Conservation (phyloP, 2,888 invertebrate species). For the Lucinisca nassula region DNA sequence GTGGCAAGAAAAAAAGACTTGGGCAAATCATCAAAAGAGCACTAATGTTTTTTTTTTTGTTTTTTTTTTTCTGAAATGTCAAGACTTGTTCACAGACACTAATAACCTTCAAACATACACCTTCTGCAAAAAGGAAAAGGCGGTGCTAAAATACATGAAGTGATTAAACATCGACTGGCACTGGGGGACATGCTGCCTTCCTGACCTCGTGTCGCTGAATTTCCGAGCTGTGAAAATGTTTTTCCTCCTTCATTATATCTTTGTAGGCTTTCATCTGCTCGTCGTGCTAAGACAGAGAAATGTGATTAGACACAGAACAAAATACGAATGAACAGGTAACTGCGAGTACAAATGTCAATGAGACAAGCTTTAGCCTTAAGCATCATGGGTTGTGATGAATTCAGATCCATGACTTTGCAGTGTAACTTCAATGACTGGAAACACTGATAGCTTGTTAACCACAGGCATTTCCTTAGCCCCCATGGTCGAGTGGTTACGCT, state of each 20-base stretch:
- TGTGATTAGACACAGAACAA: no score
- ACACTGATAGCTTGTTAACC: no score
- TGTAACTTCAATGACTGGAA: no score
- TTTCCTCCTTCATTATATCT: conserved; percentile 62
- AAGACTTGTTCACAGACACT: neutral
- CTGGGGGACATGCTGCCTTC: neutral
- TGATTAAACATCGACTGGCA: neutral
- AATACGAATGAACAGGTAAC: no score
- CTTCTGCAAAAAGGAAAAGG: neutral
- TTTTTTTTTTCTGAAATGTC: neutral
- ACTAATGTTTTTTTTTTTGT: neutral
- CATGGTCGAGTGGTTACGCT: no score
- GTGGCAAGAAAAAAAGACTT: neutral
- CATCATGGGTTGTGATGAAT: no score
- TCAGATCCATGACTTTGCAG: no score
- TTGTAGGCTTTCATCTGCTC: conserved; percentile 66
- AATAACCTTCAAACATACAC: neutral
- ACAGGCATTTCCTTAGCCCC: no score
- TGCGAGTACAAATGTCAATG: no score
- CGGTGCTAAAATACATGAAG: neutral
- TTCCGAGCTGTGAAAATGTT: conserved; percentile 67
- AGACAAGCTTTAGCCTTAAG: no score
- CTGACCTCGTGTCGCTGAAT: conserved; percentile 72
- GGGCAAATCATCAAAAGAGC: neutral
- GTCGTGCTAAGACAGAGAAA: conserved; percentile 58